Base-by-base conservation (phyloP, 2,888 invertebrate genomes). In the Tipula helvola region DNA sequence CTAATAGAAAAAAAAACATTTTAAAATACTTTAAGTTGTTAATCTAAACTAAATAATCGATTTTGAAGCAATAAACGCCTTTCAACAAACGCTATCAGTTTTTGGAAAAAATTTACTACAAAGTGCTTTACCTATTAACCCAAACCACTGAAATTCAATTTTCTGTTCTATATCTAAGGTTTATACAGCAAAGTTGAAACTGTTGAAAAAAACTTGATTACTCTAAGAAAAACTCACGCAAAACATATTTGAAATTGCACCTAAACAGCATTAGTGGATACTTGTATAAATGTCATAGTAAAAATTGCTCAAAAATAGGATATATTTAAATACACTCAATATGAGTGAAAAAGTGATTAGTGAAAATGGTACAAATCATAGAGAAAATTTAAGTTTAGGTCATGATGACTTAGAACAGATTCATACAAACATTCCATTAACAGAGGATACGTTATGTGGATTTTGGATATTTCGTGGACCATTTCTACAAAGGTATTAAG, bases 371-470 rank as follows among this genome's bases (percentile, higher is more conserved):
- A 41, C 42, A 44, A 86, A 86, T 47, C 44, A 47, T 36, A 86
- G 7, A 12, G 86, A 86, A 44, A 12, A 47, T 86, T n/a, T 47
- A 44, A 28, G 47, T 36, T 13, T 42, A 85, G 44, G 5, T 18
- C 13, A 86, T 36, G 47, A 86, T 47, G 47, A 86, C 36, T 87
- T 91, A 86, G 92, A 93, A 88, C 92, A 93, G 87, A 89, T 93
- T 39, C 91, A 92, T 87, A 90, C 90, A 86, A 92, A 92, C 83
- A 91, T 92, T 89, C 92, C 93, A 3, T 89, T 94, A 87, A 93
- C 93, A 47, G 93, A 94, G 86, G 95, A 95, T 87, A 94, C 94
- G 0, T 91, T 93, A 3, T 95, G 95, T 89, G 95, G 95, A 0
- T 92, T 95, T 88, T 93, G 95, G 92, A 92, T 93, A 88, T 90